A percentile compares a stretch with the other conserved stretches of the same genome.
Evolutionary conservation across 92 coral and sea anemone species (phyloP).

Genomic region (Anthopleura xanthogrammica): DNA sequence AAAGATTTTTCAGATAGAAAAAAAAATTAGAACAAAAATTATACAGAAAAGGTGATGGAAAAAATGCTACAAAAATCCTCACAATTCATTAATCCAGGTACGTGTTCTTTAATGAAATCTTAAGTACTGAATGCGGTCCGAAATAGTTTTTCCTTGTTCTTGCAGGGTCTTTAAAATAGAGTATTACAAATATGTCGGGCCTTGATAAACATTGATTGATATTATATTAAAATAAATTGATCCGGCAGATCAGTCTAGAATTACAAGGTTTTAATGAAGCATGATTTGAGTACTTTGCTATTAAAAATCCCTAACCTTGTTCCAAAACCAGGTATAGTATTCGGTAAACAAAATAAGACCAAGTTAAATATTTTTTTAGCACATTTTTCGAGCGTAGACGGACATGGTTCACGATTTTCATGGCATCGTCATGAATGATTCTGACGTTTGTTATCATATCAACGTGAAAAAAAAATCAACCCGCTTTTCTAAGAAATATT

Average conservation of each 20-base stretch:
- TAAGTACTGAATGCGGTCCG: neutral
- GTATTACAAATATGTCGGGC: neutral
- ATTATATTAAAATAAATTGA: neutral
- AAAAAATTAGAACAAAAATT: neutral
- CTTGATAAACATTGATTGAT: neutral
- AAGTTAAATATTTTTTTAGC: neutral
- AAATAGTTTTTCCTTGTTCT: neutral
- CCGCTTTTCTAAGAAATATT: neutral
- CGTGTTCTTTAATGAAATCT: neutral
- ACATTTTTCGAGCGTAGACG: neutral
- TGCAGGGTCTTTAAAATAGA: neutral
- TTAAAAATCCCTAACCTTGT: neutral
- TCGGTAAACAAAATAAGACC: neutral
- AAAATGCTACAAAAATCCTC: neutral
- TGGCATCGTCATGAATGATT: neutral
- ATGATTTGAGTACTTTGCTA: neutral
- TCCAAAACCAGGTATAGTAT: neutral
- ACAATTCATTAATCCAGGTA: neutral
- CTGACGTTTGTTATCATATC: neutral
- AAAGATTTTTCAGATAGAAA: neutral
- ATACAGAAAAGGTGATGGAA: neutral
- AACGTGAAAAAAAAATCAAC: neutral
- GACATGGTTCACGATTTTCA: neutral
- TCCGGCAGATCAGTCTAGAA: neutral
- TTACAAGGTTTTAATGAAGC: neutral